Evolutionary conservation across 2,888 invertebrate genomes (phyloP), one percentile per base, ranked within the genome.

Genomic region (Diarsia mendica): DNA sequence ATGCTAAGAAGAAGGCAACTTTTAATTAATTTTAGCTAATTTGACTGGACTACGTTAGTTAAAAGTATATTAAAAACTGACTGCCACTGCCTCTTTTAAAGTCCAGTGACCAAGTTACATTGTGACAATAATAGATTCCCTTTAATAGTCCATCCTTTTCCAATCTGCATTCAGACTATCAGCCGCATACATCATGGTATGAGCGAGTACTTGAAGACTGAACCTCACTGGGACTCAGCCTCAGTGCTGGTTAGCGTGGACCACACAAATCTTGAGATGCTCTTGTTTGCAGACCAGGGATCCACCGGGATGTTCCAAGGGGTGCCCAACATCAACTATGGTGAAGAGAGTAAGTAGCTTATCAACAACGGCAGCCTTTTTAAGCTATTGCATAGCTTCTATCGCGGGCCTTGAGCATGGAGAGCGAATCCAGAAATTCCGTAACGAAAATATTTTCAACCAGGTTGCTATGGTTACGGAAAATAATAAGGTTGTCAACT

Each of bases 191-290:
- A 90, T 87, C 86, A 90, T 55, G 95, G 95, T 53, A 95, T 95
- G 95, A 75, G 86, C 15, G 93, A 95, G 6, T 94, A 95, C 68
- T 55, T 96, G 70, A 93, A 92, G 61, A 79, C 84, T 6, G 92
- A 95, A 83, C 96, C 95, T 0, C 85, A 87, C 4, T 96, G 95
- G 96, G 90, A 92, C 1, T 93, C 94, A 0, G 95, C 95, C 0
- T 90, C 92, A 0, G 77, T 96, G 20, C 83, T 90, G 68, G 78
- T 93, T 61, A 87, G 87, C 0, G 89, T 94, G 87, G 94, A 93
- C 0, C 83, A 86, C 0, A 83, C 90, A 0, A 82, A 76, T 0
- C 93, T 93, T 33, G 94, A 95, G 85, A 63, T 95, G 75, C 89
- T 96, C 3, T 80, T 96, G 65, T 93, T 95, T 39, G 91, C 93